A percentile compares a stretch with the other conserved stretches of the same genome.
Conservation (phyloP, 2,113 vertebrate species). For the Castor canadensis region DNA sequence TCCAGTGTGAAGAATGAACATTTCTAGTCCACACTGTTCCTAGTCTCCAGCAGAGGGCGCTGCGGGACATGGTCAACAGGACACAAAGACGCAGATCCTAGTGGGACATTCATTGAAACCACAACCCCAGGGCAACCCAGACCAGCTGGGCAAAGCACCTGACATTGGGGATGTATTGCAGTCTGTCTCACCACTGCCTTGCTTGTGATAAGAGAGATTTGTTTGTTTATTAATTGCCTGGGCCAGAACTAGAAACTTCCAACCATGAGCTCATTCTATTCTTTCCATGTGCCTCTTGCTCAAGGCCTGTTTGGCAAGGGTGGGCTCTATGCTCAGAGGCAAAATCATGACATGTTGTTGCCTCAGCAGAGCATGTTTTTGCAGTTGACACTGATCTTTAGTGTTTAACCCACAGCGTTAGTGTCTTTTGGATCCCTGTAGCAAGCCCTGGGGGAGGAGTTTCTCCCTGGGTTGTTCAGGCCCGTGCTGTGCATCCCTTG, state of each 20-base stretch:
- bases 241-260: constrained; percentile 40
- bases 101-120: neutral
- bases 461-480: neutral
- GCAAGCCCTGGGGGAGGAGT: neutral
- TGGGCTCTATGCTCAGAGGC: neutral
- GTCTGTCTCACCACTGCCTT: neutral
- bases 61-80: neutral
- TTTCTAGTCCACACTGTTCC: neutral
- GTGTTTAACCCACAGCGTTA: neutral
- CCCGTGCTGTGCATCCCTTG: neutral
- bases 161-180: neutral
- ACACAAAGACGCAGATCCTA: neutral
- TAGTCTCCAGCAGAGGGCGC: constrained; percentile 39
- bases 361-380: constrained; percentile 30
- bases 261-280: constrained; percentile 23
- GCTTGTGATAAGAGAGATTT: neutral
- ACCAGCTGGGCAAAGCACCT: neutral
- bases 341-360: neutral
- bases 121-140: neutral
- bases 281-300: neutral
- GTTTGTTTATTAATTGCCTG: constrained; percentile 1
- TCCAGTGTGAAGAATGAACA: neutral
- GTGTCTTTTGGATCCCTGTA: neutral
- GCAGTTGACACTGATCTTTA: neutral
- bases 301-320: neutral